Conservation (phyloP, 2,888 invertebrate genomes). For the Odontothrips loti region DNA sequence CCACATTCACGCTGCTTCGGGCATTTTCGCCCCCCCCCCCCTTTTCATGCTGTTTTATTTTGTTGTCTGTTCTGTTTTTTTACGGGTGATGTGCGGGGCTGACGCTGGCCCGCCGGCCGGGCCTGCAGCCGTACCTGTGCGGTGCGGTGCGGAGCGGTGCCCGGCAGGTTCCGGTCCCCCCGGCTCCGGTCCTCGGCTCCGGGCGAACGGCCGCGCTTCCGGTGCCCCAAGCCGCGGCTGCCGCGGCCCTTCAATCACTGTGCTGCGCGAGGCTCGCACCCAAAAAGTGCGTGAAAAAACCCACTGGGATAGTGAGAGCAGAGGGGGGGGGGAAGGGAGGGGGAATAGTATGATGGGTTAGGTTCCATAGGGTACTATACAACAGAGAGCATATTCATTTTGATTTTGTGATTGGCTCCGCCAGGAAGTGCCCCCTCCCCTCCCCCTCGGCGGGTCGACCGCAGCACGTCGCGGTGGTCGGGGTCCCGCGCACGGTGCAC, state of each 20-base stretch:
- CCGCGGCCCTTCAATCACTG: constrained; percentile 5
- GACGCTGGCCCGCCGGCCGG: background rate
- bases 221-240: background rate
- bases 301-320: background rate
- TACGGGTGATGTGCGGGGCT: background rate
- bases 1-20: no score
- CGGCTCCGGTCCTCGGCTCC: constrained; percentile 13
- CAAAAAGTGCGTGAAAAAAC: background rate
- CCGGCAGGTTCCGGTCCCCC: background rate
- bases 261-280: background rate
- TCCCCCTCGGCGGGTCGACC: background rate
- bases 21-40: no score
- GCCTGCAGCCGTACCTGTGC: background rate
- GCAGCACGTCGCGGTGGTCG: background rate
- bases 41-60: background rate
- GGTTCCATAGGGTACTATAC: background rate
- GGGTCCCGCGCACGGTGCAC: background rate
- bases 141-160: background rate
- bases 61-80: background rate
- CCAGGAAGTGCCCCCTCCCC: background rate
- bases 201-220: constrained; percentile 20
- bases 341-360: background rate
- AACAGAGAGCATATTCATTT: constrained; percentile 15
- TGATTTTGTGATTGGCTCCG: constrained; percentile 18
- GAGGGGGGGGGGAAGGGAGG: background rate